Evolutionary conservation across 2,113 vertebrate genomes (phyloP).

Genomic region (Apistogramma diplotaenia): DNA sequence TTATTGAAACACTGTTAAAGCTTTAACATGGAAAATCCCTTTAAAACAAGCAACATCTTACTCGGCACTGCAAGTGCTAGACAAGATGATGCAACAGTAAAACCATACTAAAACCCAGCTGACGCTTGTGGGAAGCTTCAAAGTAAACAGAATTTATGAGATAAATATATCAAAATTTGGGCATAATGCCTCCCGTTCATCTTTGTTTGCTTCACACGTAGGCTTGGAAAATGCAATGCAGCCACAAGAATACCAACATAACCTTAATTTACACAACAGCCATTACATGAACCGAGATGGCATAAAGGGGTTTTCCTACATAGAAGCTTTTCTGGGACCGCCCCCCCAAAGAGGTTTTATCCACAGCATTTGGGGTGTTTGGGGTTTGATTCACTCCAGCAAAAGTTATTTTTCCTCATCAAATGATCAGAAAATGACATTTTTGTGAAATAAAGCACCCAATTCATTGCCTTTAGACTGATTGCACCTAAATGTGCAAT

Average conservation of each 20-base stretch:
- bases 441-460: not conserved
- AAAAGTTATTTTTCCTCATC: not conserved
- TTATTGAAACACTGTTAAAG: not conserved
- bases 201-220: not conserved
- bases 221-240: not conserved
- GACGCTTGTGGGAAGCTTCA: fast-evolving
- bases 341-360: not conserved
- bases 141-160: not conserved
- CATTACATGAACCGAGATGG: not conserved
- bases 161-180: not conserved
- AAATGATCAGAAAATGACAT: not conserved
- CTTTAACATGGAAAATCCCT: not conserved
- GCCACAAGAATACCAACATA: not conserved
- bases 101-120: not conserved
- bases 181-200: not conserved
- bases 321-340: not conserved
- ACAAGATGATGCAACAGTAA: not conserved
- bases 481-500: not conserved
- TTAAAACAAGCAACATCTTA: not conserved
- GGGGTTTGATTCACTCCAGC: not conserved
- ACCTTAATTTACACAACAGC: not conserved
- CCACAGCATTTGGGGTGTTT: not conserved
- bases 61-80: not conserved
- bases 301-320: not conserved
- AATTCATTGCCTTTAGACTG: not conserved